These are phyloP conservation scores for Dipodomys merriami DNA, from an alignment of 2,113 vertebrate genomes.

Conservation along the genomic window DNA sequence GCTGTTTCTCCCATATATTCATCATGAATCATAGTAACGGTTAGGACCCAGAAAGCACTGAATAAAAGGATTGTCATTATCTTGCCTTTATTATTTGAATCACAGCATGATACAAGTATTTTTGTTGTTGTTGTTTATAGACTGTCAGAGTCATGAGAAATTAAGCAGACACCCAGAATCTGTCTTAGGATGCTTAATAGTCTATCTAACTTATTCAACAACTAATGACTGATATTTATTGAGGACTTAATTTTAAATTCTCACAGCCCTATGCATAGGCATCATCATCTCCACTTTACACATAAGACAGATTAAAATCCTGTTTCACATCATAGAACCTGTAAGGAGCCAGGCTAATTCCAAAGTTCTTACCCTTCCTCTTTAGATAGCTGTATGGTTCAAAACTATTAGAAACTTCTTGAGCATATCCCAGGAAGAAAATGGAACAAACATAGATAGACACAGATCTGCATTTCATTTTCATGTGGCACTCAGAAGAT, in stretches of 20 bases:
- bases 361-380: background rate
- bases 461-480: fast-evolving
- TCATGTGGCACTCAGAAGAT: background rate
- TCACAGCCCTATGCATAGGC: background rate
- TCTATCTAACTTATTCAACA: background rate
- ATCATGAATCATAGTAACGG: background rate
- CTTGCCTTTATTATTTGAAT: background rate
- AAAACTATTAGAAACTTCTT: background rate
- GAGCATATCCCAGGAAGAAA: background rate
- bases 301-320: constrained; percentile 23
- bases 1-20: background rate
- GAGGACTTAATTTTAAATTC: background rate
- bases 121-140: background rate
- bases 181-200: constrained; percentile 36
- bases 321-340: background rate
- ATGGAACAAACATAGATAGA: background rate
- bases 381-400: background rate
- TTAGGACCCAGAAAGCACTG: background rate
- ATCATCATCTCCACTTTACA: constrained; percentile 9
- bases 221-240: background rate
- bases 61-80: background rate
- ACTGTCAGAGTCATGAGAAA: constrained; percentile 17
- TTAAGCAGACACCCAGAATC: background rate
- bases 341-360: background rate
- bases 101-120: background rate